Conservation (phyloP, 2,113 vertebrate genomes). For the Aspidoscelis tigris region DNA sequence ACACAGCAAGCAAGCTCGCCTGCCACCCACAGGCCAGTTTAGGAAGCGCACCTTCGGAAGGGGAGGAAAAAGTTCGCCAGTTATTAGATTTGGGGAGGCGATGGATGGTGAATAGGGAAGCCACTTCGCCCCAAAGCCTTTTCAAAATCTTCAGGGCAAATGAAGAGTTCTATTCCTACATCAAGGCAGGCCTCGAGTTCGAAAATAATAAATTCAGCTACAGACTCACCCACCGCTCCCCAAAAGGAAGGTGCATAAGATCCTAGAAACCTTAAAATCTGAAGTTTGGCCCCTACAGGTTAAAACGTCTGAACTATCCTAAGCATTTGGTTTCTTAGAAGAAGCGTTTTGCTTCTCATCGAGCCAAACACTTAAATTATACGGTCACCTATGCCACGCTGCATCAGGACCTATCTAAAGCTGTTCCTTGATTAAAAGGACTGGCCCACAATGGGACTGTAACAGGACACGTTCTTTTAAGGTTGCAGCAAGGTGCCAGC, state of each 20-base stretch:
- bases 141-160: neutral
- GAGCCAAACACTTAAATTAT: neutral
- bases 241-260: neutral
- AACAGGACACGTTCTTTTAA: neutral
- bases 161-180: neutral
- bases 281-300: neutral
- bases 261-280: neutral
- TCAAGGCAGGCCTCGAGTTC: neutral
- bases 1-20: constrained; percentile 3
- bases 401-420: neutral
- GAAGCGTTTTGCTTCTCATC: neutral
- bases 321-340: neutral
- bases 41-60: neutral
- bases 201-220: neutral
- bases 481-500: neutral
- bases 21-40: neutral
- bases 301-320: neutral
- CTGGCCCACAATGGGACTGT: neutral
- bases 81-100: neutral
- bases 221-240: neutral
- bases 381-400: neutral
- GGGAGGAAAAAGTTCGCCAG: neutral
- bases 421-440: neutral
- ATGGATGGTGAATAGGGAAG: neutral
- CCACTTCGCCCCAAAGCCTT: neutral